These are phyloP conservation scores for Chaetodon trifascialis DNA, from an alignment of 2,113 vertebrate species.

Conservation along the genomic window DNA sequence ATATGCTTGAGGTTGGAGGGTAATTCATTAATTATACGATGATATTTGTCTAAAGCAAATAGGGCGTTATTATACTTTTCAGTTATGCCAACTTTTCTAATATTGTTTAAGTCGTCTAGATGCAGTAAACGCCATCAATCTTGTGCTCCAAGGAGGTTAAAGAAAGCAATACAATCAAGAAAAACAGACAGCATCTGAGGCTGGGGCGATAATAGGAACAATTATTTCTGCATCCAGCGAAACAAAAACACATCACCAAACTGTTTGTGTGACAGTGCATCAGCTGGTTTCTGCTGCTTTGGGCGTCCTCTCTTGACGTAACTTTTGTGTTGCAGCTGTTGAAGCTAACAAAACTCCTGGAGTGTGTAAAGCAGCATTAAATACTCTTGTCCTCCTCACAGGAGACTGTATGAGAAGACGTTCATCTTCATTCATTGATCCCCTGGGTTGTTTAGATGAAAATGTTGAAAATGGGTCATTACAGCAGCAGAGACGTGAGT, in stretches of 20 bases:
- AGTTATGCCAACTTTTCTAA: constrained; percentile 21
- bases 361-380: constrained; percentile 62
- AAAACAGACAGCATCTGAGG: constrained; percentile 46
- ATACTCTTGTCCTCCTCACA: constrained; percentile 30
- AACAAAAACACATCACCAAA: not conserved
- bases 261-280: constrained; percentile 22
- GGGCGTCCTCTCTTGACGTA: constrained; percentile 7
- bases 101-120: constrained; percentile 4
- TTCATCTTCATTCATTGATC: constrained; percentile 53
- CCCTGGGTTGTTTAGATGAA: constrained; percentile 39
- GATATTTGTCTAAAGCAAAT: constrained; percentile 16
- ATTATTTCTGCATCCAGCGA: constrained; percentile 7
- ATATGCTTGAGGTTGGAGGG: constrained; percentile 26
- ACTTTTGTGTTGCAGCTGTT: constrained; percentile 51
- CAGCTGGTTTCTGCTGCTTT: constrained; percentile 31
- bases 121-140: constrained; percentile 55
- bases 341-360: constrained; percentile 36
- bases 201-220: not conserved
- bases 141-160: constrained; percentile 33
- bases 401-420: constrained; percentile 22
- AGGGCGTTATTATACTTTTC: constrained; percentile 17
- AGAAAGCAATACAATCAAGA: constrained; percentile 7
- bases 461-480: constrained; percentile 48
- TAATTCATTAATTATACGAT: constrained; percentile 35
- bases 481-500: not conserved